A percentile compares a stretch with the other conserved stretches of the same genome.
phyloP scores from a whole-genome alignment of 2,113 vertebrate genomes.

The Hippopotamus amphibius region DNA sequence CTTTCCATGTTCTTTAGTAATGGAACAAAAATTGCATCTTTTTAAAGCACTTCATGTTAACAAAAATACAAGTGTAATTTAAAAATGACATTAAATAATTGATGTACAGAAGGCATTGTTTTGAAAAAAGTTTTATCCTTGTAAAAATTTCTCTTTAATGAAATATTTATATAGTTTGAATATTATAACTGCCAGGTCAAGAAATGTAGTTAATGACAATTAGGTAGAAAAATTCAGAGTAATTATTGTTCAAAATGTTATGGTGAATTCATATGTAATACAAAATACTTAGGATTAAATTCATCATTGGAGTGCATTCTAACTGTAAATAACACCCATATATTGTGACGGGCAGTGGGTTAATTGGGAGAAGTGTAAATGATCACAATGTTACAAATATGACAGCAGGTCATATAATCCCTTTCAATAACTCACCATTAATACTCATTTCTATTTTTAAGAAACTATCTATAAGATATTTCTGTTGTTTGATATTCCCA shows the following conservation, averaged over 20 bases:
- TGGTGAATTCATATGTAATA: background rate
- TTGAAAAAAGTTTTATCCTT: background rate
- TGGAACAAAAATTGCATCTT: slow-evolving; percentile 14
- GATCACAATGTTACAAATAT: background rate
- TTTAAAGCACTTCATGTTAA: background rate
- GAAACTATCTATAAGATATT: background rate
- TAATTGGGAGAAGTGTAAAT: background rate
- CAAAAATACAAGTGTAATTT: slow-evolving; percentile 1
- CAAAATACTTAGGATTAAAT: background rate
- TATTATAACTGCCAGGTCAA: background rate
- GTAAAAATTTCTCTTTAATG: background rate
- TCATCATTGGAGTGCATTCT: background rate
- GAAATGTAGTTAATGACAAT: slow-evolving; percentile 1
- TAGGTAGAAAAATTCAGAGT: background rate
- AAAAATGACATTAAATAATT: background rate
- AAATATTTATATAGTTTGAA: slow-evolving; percentile 15
- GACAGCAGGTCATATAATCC: background rate
- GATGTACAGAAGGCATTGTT: background rate
- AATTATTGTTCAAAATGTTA: slow-evolving; percentile 1
- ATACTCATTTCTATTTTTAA: background rate
- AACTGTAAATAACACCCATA: background rate
- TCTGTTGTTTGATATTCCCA: background rate
- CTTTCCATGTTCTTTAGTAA: background rate
- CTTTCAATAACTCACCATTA: background rate
- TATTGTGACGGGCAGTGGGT: background rate